Conservation (phyloP, 1,140 invertebrate species). For the Cydia pomonella region DNA sequence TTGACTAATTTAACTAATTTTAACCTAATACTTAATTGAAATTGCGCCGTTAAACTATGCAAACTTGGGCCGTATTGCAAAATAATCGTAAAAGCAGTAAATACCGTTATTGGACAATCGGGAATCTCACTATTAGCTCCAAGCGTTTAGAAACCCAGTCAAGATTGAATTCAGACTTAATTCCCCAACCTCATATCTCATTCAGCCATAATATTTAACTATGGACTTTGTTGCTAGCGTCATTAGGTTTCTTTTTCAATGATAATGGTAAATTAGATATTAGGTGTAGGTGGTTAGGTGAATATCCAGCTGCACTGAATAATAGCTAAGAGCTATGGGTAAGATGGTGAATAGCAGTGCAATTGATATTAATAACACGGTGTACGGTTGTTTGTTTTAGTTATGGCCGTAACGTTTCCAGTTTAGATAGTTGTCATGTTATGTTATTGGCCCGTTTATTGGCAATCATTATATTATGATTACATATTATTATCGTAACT, state of each 20-base stretch:
- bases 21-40: background rate
- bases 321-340: slow-evolving; percentile 30
- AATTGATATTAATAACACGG: slow-evolving; percentile 33
- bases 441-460: background rate
- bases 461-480: background rate
- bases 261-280: background rate
- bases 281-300: background rate
- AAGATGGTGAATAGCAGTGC: slow-evolving; percentile 18
- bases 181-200: background rate
- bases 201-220: background rate
- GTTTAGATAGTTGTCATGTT: background rate
- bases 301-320: slow-evolving; percentile 17
- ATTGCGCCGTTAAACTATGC: background rate
- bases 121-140: slow-evolving; percentile 28
- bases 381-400: slow-evolving; percentile 27
- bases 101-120: slow-evolving; percentile 25
- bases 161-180: slow-evolving; percentile 17
- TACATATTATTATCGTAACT: background rate
- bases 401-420: background rate
- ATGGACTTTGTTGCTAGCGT: background rate
- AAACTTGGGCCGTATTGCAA: slow-evolving; percentile 19
- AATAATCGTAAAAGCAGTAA: slow-evolving; percentile 23
- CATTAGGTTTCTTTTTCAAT: background rate
- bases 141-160: slow-evolving; percentile 26
- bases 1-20: no score